Evolutionary conservation across 2,888 invertebrate species (phyloP), one percentile per base, ranked within the genome.

Genomic region (Tetragonula carbonaria): DNA sequence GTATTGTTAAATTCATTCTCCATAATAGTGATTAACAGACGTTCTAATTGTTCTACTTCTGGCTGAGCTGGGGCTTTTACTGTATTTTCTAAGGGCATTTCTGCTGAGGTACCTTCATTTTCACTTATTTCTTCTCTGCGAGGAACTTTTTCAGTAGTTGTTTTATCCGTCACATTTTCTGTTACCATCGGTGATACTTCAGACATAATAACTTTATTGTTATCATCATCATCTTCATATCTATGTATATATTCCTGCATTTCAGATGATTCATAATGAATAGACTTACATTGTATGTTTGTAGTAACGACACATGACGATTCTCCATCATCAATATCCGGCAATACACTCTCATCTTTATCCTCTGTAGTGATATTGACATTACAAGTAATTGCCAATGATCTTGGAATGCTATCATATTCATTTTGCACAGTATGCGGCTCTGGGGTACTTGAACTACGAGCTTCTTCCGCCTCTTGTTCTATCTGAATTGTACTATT

Each of bases 41-140:
- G 91, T 68, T 93, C 93, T 38, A 94, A 83, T 78, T 94, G 93
- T 74, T 94, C 93, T n/a, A 93, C 92, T 77, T 94, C 93, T 14
- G 92, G 91, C 50, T 90, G 90, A 62, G 82, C 83, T 21, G 89
- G 63, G 5, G 87, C 84, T 83, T 89, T 87, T 38, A 67, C 13
- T 1, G 76, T 74, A 14, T 89, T 85, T 74, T 70, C 76, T 53
- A 78, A 8, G 59, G 82, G 45, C 70, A 53, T 74, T 67, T 80
- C 78, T 33, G 84, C 28, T 0, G 68, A 76, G 33, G 57, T 62
- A 77, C 75, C 67, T 38, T 74, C 80, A 50, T 59, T 80, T 62
- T 77, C 72, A 23, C 72, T 66, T 67, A 55, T 38, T 65, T 79
- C 77, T 80, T 71, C 66, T 70, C 74, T 63, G 21, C 68, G 55